Conservation (phyloP, 2,797 vertebrate species). For the Amblyraja radiata region DNA sequence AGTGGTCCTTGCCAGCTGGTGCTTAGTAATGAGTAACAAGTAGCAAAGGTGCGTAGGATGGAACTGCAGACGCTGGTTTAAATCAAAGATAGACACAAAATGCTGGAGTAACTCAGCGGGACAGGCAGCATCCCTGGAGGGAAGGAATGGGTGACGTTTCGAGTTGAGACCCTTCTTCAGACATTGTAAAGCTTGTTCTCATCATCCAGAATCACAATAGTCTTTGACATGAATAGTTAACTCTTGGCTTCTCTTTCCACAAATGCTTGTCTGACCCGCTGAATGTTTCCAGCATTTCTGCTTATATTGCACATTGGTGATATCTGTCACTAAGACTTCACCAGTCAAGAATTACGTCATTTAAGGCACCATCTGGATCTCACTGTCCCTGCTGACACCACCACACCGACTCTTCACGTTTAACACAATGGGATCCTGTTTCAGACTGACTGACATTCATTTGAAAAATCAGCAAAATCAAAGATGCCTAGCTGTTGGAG, state of each 20-base stretch:
- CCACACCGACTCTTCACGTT: background rate
- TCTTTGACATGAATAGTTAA: too few relatives aligned
- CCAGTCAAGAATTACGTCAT: background rate
- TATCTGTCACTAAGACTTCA: background rate
- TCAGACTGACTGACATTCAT: background rate
- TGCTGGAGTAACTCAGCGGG: too few relatives aligned
- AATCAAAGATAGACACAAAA: too few relatives aligned
- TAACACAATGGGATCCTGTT: background rate
- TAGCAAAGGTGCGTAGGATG: background rate
- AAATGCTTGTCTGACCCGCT: too few relatives aligned
- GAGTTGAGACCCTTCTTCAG: too few relatives aligned
- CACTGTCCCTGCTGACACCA: background rate
- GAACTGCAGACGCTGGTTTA: too few relatives aligned
- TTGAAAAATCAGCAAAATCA: background rate
- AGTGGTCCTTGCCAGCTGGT: too few relatives aligned
- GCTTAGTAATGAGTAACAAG: background rate
- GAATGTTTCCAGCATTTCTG: too few relatives aligned
- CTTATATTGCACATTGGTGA: too few relatives aligned
- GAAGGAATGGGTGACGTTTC: too few relatives aligned
- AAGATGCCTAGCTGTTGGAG: background rate
- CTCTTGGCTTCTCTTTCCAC: too few relatives aligned
- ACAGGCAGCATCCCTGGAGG: too few relatives aligned
- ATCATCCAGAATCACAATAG: background rate
- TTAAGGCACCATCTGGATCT: background rate
- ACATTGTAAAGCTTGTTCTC: background rate